Base-by-base conservation (phyloP, 2,113 vertebrate genomes). In the Cyprinus carpio region DNA sequence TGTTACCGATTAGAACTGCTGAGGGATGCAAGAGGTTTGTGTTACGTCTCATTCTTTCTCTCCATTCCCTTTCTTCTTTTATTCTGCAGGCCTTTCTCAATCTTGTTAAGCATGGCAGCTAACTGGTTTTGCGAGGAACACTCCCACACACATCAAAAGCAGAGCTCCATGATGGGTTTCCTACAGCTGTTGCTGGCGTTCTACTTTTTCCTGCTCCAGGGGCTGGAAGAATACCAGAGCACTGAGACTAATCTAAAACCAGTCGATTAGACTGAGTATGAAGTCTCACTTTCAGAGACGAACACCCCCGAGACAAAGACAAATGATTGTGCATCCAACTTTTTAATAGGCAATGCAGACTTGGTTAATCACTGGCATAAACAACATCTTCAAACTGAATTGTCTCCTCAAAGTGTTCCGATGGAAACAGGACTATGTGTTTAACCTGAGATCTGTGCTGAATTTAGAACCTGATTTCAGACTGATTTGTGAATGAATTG, bases 1-100 rank as follows among this genome's bases (percentile, higher is more conserved):
- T 34, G 82, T 87, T 88, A 40, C 83, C 83, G 87, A 92, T 92
- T 89, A 84, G 87, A 92, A 92, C 69, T 92, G 93, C 92, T 90
- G 92, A 92, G 88, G 86, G 87, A 85, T 85, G 83, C 87, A 88
- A 87, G 81, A 29, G 51, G 85, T 72, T 60, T 31, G 18, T 56
- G 54, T 67, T 82, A n/a, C 34, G n/a, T 80, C 77, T 80, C 15
- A 10, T 37, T 37, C 20, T 25, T 10, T 56, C 27, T 23, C 20
- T 37, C 23, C 6, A 4, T 27, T 79, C 27, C 71, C 16, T 34
- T 46, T 74, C 18, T 74, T 16, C 16, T 43, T 76, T 71, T 29
- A 51, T 34, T 7, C 25, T 31, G 4, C 83, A 64, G 74, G 54
- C 31, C 72, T 75, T 29, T 81, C 60, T 69, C 75, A 83, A 60